phyloP scores from a whole-genome alignment of 2,888 invertebrate species.

The Dichetophora obliterata region DNA sequence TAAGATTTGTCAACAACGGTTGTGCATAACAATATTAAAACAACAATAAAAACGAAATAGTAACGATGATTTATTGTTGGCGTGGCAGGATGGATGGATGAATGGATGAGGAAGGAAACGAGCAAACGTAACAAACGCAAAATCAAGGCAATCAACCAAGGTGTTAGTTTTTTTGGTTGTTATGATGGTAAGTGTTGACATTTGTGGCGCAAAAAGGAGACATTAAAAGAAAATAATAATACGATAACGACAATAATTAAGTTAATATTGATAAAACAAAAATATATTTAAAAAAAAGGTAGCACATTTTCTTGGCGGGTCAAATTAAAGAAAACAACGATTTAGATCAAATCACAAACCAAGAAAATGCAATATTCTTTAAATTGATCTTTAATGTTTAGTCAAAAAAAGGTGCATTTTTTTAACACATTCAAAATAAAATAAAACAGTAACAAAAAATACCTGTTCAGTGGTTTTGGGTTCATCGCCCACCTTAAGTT shows the following conservation, averaged over 20 bases:
- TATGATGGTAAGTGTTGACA: not conserved
- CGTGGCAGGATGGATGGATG: not conserved
- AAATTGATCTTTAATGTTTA: too few species aligned
- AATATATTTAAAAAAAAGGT: not conserved
- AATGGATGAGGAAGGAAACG: not conserved
- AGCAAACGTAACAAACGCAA: conserved; percentile 3
- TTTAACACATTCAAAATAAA: conserved; percentile 35
- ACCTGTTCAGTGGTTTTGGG: conserved; percentile 71
- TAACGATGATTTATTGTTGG: conserved; percentile 7
- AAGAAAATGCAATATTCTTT: too few species aligned
- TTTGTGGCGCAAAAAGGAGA: not conserved
- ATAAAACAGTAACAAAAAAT: conserved; percentile 52
- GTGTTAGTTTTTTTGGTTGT: not conserved
- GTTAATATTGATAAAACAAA: conserved; percentile 33
- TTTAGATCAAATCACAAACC: too few species aligned
- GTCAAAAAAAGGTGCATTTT: too few species aligned
- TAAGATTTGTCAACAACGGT: conserved; percentile 2
- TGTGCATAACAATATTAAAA: not conserved
- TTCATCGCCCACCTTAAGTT: conserved; percentile 80
- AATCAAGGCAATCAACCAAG: not conserved
- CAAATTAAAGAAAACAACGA: too few species aligned
- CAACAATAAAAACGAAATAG: conserved; percentile 9
- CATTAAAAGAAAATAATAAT: conserved; percentile 1
- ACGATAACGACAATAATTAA: conserved; percentile 7
- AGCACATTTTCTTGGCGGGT: not conserved